Conservation (phyloP, 2,113 vertebrate genomes). For the Proteles cristata region DNA sequence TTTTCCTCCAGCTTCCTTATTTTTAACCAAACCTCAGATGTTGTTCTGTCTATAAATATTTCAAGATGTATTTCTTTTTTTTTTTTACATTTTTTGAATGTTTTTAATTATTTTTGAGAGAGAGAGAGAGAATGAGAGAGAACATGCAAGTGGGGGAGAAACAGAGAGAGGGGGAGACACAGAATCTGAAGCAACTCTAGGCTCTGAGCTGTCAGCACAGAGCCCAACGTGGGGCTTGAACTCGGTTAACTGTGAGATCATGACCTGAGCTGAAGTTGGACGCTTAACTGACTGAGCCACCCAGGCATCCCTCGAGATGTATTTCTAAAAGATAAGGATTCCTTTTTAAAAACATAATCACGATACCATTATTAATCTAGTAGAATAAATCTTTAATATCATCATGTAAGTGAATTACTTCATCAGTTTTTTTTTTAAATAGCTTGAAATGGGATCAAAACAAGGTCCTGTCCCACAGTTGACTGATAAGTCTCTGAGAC, state of each 20-base stretch:
- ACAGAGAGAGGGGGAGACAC: too few species aligned
- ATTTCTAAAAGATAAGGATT: slow-evolving; percentile 13
- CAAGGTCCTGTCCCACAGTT: background rate
- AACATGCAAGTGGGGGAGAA: too few species aligned
- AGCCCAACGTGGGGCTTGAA: too few species aligned
- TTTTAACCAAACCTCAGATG: background rate
- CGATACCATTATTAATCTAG: background rate
- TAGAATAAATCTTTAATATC: background rate
- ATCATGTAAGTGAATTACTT: background rate
- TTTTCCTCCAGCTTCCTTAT: background rate
- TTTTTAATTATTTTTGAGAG: too few species aligned
- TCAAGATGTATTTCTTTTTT: background rate
- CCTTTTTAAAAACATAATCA: background rate
- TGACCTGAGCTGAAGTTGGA: too few species aligned
- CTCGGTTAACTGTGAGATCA: too few species aligned
- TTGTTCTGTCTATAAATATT: background rate
- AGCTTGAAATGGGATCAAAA: background rate
- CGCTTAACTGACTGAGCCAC: too few species aligned
- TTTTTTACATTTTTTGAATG: too few species aligned
- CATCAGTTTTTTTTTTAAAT: background rate
- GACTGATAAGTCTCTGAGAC: background rate
- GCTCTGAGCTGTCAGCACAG: too few species aligned
- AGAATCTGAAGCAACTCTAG: too few species aligned
- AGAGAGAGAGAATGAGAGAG: too few species aligned
- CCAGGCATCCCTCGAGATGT: background rate